These are phyloP conservation scores for Mareca penelope DNA, from an alignment of 2,797 vertebrate genomes.

Conservation along the genomic window DNA sequence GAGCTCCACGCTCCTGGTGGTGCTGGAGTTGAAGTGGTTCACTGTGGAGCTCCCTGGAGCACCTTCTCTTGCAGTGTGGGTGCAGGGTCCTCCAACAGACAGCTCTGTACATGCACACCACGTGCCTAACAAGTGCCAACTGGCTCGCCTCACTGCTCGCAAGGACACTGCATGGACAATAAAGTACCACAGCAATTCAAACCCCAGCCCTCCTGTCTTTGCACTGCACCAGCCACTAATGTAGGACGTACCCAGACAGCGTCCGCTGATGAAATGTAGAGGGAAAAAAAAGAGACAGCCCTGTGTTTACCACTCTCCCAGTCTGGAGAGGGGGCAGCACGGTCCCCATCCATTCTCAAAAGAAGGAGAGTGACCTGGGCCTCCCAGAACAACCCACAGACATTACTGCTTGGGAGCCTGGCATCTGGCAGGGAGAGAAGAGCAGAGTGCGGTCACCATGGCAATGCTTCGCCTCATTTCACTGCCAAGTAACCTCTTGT, in stretches of 20 bases:
- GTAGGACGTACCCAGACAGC: neutral
- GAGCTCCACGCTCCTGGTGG: neutral
- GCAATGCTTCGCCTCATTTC: conserved; percentile 69
- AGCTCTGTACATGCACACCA: neutral
- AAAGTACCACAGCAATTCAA: neutral
- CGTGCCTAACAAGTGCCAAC: neutral
- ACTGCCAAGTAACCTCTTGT: conserved; percentile 58
- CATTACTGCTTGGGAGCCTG: conserved; percentile 25
- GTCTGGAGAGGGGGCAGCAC: neutral
- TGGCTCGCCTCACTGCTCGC: neutral
- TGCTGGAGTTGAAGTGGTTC: neutral
- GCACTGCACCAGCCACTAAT: neutral
- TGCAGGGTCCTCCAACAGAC: neutral
- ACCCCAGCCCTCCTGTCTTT: neutral
- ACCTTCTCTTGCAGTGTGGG: neutral
- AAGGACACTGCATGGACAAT: neutral
- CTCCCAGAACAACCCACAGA: conserved; percentile 31
- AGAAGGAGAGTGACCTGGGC: neutral
- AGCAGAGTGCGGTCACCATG: conserved; percentile 62
- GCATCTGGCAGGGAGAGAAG: conserved; percentile 58
- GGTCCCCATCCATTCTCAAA: neutral
- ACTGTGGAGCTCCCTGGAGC: neutral
- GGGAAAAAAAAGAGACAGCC: neutral
- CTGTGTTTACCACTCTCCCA: neutral
- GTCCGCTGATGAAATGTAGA: no score